Conservation (phyloP, 2,888 invertebrate genomes). For the Ochropacha duplaris region DNA sequence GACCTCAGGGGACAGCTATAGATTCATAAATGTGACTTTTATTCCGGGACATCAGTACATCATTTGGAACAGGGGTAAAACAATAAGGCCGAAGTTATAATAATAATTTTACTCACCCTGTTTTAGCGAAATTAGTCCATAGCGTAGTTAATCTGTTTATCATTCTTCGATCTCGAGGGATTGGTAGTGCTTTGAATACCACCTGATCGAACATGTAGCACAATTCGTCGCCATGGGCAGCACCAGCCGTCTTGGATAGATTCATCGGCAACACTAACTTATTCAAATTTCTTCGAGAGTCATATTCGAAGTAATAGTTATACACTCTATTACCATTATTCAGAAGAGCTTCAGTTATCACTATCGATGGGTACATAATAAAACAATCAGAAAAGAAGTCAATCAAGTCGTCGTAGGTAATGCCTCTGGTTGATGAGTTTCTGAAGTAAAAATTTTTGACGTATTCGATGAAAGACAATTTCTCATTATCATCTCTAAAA, state of each 20-base stretch:
- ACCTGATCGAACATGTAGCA: constrained; percentile 35
- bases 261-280: constrained; percentile 24
- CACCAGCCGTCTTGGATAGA: constrained; percentile 26
- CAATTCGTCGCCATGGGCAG: constrained; percentile 40
- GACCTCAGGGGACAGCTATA: too few species aligned
- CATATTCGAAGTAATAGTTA: constrained; percentile 45
- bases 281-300: constrained; percentile 38
- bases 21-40: too few species aligned
- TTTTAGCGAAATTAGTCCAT: constrained; percentile 45
- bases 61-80: too few species aligned
- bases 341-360: constrained; percentile 22
- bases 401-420: constrained; percentile 21
- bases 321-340: constrained; percentile 24
- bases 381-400: constrained; percentile 43
- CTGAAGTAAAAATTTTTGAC: constrained; percentile 36
- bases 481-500: constrained; percentile 25
- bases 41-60: too few species aligned
- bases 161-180: constrained; percentile 20
- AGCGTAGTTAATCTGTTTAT: constrained; percentile 32
- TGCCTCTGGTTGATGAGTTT: constrained; percentile 18
- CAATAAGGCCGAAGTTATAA: too few species aligned
- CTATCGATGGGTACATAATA: constrained; percentile 28
- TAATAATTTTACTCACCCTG: constrained; percentile 30
- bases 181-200: constrained; percentile 15
- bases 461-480: constrained; percentile 21